Evolutionary conservation across 1,140 invertebrate genomes (phyloP).

Genomic region (Orussus abietinus): DNA sequence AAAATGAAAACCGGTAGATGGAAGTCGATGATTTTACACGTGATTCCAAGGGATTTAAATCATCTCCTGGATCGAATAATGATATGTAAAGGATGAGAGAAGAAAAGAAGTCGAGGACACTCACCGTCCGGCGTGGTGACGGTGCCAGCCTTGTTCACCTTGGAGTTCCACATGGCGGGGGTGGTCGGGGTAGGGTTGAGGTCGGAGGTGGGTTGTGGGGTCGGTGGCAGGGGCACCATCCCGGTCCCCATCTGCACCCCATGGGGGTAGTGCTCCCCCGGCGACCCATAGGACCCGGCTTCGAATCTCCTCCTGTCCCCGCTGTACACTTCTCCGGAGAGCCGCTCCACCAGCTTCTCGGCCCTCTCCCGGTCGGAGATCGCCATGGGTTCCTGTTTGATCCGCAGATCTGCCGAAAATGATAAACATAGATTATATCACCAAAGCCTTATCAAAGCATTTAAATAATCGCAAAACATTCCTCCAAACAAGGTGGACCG

Average conservation of each 20-base stretch:
- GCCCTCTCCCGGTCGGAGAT: slow-evolving; percentile 51
- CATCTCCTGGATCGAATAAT: background rate
- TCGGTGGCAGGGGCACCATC: slow-evolving; percentile 33
- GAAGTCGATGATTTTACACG: too few relatives aligned
- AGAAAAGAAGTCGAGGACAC: too few relatives aligned
- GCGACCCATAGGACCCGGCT: slow-evolving; percentile 38
- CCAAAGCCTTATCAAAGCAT: background rate
- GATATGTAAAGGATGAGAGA: background rate
- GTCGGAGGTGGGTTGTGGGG: slow-evolving; percentile 48
- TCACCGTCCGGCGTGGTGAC: slow-evolving; percentile 62
- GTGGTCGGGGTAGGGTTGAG: slow-evolving; percentile 47
- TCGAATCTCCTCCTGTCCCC: slow-evolving; percentile 37
- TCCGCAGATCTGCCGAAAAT: slow-evolving; percentile 56
- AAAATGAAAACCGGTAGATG: too few relatives aligned
- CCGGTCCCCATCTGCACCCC: slow-evolving; percentile 33
- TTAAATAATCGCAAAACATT: background rate
- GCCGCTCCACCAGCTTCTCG: slow-evolving; percentile 50
- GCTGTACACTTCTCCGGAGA: slow-evolving; percentile 44
- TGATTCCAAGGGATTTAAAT: too few relatives aligned
- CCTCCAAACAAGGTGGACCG: too few relatives aligned
- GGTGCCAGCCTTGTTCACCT: slow-evolving; percentile 57
- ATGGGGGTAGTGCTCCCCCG: slow-evolving; percentile 35
- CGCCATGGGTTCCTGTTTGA: slow-evolving; percentile 58
- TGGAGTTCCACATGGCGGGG: slow-evolving; percentile 55
- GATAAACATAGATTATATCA: background rate